Evolutionary conservation across 1,140 invertebrate species (phyloP).

Genomic region (Danaus melanippus): DNA sequence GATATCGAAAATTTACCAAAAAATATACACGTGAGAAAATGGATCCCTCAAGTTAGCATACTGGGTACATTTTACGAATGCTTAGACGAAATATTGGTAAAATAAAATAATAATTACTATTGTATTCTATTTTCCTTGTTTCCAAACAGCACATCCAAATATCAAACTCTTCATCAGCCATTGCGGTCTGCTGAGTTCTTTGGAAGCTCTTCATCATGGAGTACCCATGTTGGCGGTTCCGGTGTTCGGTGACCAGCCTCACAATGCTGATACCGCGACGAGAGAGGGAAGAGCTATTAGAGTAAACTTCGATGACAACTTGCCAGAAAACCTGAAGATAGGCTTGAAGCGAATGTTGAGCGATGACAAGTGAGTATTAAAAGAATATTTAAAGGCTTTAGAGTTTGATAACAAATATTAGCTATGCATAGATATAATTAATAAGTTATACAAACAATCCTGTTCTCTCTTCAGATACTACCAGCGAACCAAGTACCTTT

Average conservation of each 20-base stretch:
- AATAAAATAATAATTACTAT: not conserved
- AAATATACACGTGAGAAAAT: constrained; percentile 74
- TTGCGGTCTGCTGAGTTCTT: constrained; percentile 75
- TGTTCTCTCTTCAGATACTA: constrained; percentile 15
- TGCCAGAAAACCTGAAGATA: constrained; percentile 17
- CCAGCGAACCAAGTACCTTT: constrained; percentile 13
- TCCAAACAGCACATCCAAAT: constrained; percentile 32
- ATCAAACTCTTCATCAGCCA: constrained; percentile 76
- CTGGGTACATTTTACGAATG: constrained; percentile 40
- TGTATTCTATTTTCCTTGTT: too few species aligned
- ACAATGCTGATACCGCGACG: constrained; percentile 22
- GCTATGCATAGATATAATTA: not conserved
- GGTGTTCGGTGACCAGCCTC: constrained; percentile 72
- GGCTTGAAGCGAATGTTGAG: constrained; percentile 27
- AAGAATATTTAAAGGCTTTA: not conserved
- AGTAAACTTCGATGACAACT: constrained; percentile 14
- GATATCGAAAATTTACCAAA: constrained; percentile 39
- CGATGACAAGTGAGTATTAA: constrained; percentile 25
- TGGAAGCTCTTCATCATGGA: constrained; percentile 73
- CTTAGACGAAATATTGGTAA: too few species aligned
- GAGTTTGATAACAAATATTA: not conserved
- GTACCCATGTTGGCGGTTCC: constrained; percentile 77
- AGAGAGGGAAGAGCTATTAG: constrained; percentile 20
- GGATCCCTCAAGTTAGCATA: constrained; percentile 77
- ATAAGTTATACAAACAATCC: not conserved